phyloP scores from a whole-genome alignment of 2,113 vertebrate species.

The Oenanthe melanoleuca region DNA sequence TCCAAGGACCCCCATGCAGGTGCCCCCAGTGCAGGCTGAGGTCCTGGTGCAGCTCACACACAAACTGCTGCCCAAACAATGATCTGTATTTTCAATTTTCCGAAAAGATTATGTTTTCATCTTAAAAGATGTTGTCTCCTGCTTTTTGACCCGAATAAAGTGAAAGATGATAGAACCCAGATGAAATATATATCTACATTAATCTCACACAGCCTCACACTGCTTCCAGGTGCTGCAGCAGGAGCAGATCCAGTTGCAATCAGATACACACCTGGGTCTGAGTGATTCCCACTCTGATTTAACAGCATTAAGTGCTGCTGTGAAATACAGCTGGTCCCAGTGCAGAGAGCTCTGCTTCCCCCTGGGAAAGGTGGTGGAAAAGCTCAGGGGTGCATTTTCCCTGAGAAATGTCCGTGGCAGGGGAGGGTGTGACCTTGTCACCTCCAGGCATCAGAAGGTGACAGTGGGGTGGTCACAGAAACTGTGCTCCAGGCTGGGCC shows the following conservation, averaged over 20 bases:
- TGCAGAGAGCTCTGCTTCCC: not conserved
- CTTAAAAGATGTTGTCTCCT: constrained; percentile 55
- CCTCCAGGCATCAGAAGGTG: accelerated
- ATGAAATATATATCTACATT: constrained; percentile 49
- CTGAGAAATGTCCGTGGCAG: accelerated
- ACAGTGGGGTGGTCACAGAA: not conserved
- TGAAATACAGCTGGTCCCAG: not conserved
- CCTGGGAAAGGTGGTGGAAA: accelerated
- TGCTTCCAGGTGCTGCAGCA: not conserved
- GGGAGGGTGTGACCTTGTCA: not conserved
- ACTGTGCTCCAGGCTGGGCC: not conserved
- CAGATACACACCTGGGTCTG: not conserved
- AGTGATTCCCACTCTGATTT: not conserved
- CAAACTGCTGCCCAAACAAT: not conserved
- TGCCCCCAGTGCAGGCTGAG: accelerated
- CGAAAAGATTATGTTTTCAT: constrained; percentile 57
- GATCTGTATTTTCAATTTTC: constrained; percentile 70
- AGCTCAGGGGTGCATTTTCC: not conserved
- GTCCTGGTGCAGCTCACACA: accelerated
- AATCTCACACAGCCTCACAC: not conserved
- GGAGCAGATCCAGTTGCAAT: not conserved
- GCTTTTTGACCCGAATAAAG: constrained; percentile 71
- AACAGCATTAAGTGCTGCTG: not conserved
- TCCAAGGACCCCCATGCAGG: accelerated
- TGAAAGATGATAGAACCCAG: constrained; percentile 66